Base-by-base conservation (phyloP, 2,888 invertebrate species). In the Epiblema foenella region DNA sequence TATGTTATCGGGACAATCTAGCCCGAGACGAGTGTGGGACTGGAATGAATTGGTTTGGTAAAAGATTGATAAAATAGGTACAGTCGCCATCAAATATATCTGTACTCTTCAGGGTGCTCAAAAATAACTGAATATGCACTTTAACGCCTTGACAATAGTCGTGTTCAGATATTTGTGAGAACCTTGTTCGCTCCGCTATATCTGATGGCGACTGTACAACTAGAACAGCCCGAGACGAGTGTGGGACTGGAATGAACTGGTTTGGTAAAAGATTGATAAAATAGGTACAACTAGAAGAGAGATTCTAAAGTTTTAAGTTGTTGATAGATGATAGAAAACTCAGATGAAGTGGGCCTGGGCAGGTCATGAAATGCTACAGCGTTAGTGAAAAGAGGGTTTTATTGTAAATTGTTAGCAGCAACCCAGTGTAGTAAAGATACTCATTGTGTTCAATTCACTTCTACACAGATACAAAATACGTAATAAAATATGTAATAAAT, bases 1-100 rank as follows among this genome's bases (percentile, higher is more conserved):
- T 24, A 24, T 71, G 67, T 20, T 71, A 71, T 71, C 71, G 54
- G 65, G 29, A 10, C 46, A 39, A 67, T 67, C 71, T n/a, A 20
- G 60, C 49, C 17, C 54, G 39, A 62, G 62, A 29, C 24, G 66
- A 57, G 65, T 56, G 65, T 39, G 29, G 59, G 69, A 65, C 65
- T 33, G 18, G 60, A 56, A 24, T 15, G 37, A 24, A 66, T 66
- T 66, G 60, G 70, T 71, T 71, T 33, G 15, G 46, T 52, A 33
- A 51, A 57, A 39, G 12, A 39, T 18, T 60, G 65, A 46, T 65
- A 59, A 54, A 52, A 60, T 54, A n/a, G n/a, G n/a, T n/a, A n/a
- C n/a, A n/a, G n/a, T n/a, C n/a, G n/a, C n/a, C n/a, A n/a, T n/a
- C n/a, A n/a, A n/a, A n/a, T n/a, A n/a, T n/a, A n/a, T n/a, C n/a